Evolutionary conservation across 2,113 vertebrate genomes (phyloP).

Genomic region (Psettodes erumei): DNA sequence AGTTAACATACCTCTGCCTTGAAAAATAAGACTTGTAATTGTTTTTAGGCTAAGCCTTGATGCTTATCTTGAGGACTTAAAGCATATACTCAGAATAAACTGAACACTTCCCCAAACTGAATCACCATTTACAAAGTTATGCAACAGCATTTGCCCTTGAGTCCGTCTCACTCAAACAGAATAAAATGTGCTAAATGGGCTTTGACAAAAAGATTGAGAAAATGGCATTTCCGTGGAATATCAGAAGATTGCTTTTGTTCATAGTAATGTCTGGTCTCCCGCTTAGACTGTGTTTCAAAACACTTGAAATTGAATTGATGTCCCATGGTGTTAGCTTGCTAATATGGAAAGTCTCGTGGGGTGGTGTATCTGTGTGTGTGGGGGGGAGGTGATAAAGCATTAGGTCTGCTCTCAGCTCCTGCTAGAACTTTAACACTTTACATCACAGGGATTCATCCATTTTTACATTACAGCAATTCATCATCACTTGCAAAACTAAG

Average conservation of each 20-base stretch:
- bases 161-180: conserved; percentile 27
- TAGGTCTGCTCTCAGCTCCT: conserved; percentile 27
- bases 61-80: background rate
- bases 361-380: too few relatives aligned
- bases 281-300: conserved; percentile 30
- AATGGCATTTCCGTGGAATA: conserved; percentile 39
- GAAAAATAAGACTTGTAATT: conserved; percentile 1
- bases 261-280: conserved; percentile 42
- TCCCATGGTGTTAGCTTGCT: conserved; percentile 50
- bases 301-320: conserved; percentile 53
- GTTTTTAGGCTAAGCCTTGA: background rate
- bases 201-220: conserved; percentile 43
- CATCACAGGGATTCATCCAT: too few relatives aligned
- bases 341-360: conserved; percentile 38
- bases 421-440: conserved; percentile 16
- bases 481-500: conserved; percentile 17
- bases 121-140: conserved; percentile 23
- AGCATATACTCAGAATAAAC: background rate
- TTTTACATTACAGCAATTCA: conserved; percentile 30
- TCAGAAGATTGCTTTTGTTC: conserved; percentile 41
- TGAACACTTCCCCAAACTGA: background rate
- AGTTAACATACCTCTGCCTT: background rate
- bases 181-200: conserved; percentile 31
- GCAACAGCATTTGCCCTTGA: conserved; percentile 18
- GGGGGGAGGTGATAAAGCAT: background rate